Percentiles rank a stretch among this genome's conserved stretches.
phyloP scores from a whole-genome alignment of 2,797 vertebrate species.

The Paramormyrops hopkinsi region DNA sequence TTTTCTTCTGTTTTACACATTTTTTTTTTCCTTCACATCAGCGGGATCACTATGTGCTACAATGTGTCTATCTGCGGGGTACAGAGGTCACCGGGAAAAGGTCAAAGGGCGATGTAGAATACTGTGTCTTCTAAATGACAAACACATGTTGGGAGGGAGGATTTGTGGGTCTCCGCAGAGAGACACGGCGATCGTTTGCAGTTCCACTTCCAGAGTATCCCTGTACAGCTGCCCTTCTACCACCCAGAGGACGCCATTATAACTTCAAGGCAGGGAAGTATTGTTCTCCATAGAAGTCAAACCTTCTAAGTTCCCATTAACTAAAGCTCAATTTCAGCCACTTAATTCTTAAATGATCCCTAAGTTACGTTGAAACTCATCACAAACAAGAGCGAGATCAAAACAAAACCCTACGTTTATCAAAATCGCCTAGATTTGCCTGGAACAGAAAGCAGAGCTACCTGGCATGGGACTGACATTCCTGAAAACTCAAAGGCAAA shows the following conservation, averaged over 20 bases:
- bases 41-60: neutral
- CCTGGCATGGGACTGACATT: neutral
- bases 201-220: neutral
- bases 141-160: slow-evolving; percentile 2
- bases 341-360: neutral
- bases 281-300: neutral
- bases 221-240: neutral
- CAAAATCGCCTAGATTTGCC: neutral
- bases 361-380: neutral
- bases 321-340: neutral
- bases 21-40: neutral
- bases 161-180: neutral
- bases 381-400: neutral
- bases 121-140: neutral
- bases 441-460: neutral
- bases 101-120: neutral
- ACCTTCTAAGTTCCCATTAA: neutral
- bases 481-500: neutral
- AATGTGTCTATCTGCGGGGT: neutral
- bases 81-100: neutral
- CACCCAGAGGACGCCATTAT: neutral
- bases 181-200: neutral
- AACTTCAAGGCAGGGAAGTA: neutral
- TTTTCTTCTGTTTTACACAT: neutral
- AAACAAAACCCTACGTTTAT: neutral